phyloP scores from a whole-genome alignment of 2,888 invertebrate genomes.

The Drosophila pseudotalamancana region DNA sequence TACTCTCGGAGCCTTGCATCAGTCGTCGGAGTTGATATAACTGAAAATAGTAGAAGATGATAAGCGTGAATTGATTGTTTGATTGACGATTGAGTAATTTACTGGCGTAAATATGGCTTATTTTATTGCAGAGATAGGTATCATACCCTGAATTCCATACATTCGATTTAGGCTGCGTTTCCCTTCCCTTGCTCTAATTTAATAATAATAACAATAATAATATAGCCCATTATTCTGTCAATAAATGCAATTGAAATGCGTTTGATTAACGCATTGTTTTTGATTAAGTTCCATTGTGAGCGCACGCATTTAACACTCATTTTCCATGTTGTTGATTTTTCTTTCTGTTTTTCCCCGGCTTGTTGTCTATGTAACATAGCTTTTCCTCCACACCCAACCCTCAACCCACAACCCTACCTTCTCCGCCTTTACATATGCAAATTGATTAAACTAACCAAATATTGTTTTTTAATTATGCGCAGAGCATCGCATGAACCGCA shows the following conservation, averaged over 20 bases:
- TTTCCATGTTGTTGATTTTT: constrained; percentile 15
- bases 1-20: constrained; percentile 94
- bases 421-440: constrained; percentile 53
- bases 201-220: no score
- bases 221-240: no score
- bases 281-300: constrained; percentile 25
- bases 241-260: constrained; percentile 9
- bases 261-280: constrained; percentile 32
- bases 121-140: no score
- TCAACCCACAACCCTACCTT: not conserved
- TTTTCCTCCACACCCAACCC: not conserved
- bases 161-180: no score
- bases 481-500: constrained; percentile 57
- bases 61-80: not conserved
- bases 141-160: no score
- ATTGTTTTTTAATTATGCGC: constrained; percentile 78
- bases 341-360: not conserved
- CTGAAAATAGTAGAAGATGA: constrained; percentile 84
- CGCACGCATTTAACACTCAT: no score
- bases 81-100: not conserved
- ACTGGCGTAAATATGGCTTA: no score
- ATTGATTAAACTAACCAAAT: constrained; percentile 79
- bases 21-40: constrained; percentile 93
- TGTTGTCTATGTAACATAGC: constrained; percentile 28
- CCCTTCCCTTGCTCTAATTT: no score